A percentile compares a stretch with the other conserved stretches of the same genome.
phyloP scores from a whole-genome alignment of 2,888 invertebrate genomes.

The Acheta domesticus region DNA sequence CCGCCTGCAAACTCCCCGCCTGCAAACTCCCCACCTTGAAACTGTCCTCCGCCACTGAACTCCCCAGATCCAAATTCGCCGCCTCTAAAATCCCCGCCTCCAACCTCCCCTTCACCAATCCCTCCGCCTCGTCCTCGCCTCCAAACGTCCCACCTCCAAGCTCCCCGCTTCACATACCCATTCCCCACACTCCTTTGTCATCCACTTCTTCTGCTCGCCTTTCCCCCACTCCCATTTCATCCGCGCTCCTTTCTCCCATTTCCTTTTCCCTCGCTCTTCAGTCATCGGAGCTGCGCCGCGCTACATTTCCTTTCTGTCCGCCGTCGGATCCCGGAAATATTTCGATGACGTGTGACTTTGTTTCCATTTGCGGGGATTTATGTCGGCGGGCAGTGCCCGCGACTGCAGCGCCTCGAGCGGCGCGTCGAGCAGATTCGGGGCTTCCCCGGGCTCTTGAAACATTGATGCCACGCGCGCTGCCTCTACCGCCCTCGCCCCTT shows the following conservation, averaged over 20 bases:
- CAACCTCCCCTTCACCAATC: too few species aligned
- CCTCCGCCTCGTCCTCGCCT: too few species aligned
- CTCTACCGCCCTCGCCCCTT: background rate
- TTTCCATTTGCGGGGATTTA: background rate
- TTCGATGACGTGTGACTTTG: constrained; percentile 5
- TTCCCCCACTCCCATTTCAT: too few species aligned
- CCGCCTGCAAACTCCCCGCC: too few species aligned
- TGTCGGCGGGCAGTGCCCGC: background rate
- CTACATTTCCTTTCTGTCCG: background rate
- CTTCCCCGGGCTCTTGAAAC: background rate
- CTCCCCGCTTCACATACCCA: too few species aligned
- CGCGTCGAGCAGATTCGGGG: background rate
- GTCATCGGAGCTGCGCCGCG: background rate
- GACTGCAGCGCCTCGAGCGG: background rate
- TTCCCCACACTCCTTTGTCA: too few species aligned
- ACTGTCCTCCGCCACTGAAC: too few species aligned
- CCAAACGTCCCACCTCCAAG: too few species aligned
- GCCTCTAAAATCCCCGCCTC: too few species aligned
- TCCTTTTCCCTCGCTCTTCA: background rate
- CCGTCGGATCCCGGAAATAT: background rate
- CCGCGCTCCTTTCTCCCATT: background rate
- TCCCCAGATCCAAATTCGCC: too few species aligned
- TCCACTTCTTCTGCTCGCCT: too few species aligned
- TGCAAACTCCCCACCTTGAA: too few species aligned
- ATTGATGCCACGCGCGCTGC: background rate